Percentiles rank a stretch among this genome's conserved stretches.
Evolutionary conservation across 2,113 vertebrate species (phyloP).

Genomic region (Chiloscyllium plagiosum): DNA sequence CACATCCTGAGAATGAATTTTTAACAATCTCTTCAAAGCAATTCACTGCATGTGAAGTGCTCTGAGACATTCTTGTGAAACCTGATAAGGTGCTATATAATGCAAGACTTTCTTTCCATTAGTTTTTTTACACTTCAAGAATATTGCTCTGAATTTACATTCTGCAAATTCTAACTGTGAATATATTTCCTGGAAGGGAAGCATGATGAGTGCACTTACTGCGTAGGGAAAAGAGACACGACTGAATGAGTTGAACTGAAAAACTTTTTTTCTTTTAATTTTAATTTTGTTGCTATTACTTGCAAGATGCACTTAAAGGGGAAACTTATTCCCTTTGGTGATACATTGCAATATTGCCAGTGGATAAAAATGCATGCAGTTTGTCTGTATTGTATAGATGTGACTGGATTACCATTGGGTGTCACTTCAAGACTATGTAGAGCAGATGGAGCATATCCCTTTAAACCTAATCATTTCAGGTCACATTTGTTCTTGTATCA

Average conservation of each 20-base stretch:
- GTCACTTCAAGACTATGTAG: neutral
- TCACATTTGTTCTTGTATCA: constrained; percentile 42
- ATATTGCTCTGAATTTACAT: neutral
- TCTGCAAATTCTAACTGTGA: neutral
- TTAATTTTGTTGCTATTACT: neutral
- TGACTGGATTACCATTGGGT: neutral
- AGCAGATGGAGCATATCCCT: constrained; percentile 27
- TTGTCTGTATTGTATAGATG: neutral
- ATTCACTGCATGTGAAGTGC: neutral
- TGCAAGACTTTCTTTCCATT: neutral
- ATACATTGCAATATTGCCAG: neutral
- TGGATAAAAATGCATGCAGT: neutral
- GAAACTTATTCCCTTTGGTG: neutral
- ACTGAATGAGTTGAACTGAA: neutral
- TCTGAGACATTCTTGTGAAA: neutral
- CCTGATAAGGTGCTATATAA: neutral
- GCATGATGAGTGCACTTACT: neutral
- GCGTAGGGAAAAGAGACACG: neutral
- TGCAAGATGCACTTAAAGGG: neutral
- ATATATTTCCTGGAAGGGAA: neutral
- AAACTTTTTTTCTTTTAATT: neutral
- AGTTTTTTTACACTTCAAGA: neutral
- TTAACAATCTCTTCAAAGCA: neutral
- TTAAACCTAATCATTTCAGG: constrained; percentile 27
- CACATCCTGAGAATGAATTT: constrained; percentile 25